Percentiles rank a stretch among this genome's conserved stretches.
These are phyloP conservation scores for Trachymyrmex septentrionalis DNA, from an alignment of 1,140 invertebrate species.

Conservation along the genomic window DNA sequence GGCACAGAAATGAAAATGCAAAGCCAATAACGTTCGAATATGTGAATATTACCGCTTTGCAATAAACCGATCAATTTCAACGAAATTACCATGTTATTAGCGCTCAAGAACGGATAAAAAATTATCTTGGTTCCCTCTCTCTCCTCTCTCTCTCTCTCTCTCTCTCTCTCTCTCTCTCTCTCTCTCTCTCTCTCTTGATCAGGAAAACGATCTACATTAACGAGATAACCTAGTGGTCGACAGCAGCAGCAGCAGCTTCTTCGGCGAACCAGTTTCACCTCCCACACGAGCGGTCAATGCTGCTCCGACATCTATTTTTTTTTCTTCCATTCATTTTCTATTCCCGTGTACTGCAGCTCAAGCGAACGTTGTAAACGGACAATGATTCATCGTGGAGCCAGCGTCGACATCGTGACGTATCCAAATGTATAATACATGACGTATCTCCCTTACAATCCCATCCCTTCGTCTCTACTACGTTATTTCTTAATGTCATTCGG, in stretches of 20 bases:
- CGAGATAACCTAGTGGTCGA: constrained; percentile 35
- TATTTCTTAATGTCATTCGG: constrained; percentile 1
- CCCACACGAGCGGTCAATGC: not conserved
- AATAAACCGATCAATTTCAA: not conserved
- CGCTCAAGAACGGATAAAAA: not conserved
- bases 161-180: no score
- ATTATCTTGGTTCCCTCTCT: not conserved
- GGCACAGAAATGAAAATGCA: not conserved
- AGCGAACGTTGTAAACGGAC: not conserved
- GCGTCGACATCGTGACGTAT: not conserved
- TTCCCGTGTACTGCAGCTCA: not conserved
- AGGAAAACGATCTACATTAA: constrained; percentile 51
- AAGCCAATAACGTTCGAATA: not conserved
- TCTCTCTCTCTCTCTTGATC: not conserved
- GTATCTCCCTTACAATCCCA: not conserved
- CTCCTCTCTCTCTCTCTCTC: no score
- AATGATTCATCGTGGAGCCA: not conserved
- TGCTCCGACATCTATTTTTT: constrained; percentile 11
- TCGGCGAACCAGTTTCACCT: constrained; percentile 53
- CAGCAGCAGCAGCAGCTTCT: constrained; percentile 34
- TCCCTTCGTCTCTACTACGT: not conserved
- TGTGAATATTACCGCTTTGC: not conserved
- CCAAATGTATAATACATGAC: not conserved
- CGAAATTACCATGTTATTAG: constrained; percentile 29
- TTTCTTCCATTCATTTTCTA: constrained; percentile 41